Conservation (phyloP, 1,140 invertebrate genomes). For the Antheraea pernyi region DNA sequence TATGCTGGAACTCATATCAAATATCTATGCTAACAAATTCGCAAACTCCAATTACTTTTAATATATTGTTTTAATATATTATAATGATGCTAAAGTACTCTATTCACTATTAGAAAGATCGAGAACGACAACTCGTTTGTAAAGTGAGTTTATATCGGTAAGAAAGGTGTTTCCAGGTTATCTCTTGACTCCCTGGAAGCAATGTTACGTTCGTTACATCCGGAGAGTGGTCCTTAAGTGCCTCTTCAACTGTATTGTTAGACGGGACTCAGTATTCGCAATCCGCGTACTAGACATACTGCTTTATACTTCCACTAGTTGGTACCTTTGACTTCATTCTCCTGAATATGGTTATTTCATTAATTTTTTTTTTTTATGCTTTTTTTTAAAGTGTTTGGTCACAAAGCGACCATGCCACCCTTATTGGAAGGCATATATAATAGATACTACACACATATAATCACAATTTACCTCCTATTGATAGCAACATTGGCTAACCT, state of each 20-base stretch:
- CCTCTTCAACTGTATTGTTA: not conserved
- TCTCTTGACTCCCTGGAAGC: not conserved
- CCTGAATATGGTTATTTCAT: too few species aligned
- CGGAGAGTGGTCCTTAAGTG: not conserved
- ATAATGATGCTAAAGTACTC: not conserved
- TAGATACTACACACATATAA: too few species aligned
- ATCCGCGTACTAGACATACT: not conserved
- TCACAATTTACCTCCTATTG: too few species aligned
- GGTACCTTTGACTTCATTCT: too few species aligned
- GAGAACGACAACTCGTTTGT: not conserved
- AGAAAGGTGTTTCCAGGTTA: not conserved
- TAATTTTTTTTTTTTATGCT: too few species aligned
- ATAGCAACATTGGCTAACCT: too few species aligned
- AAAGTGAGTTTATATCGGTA: not conserved
- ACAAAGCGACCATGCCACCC: too few species aligned
- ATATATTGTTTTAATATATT: not conserved
- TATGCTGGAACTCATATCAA: not conserved
- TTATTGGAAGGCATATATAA: too few species aligned
- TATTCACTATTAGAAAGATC: not conserved
- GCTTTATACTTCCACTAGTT: too few species aligned
- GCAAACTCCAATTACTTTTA: not conserved
- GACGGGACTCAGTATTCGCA: not conserved
- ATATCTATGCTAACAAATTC: not conserved
- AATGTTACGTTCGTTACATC: conserved; percentile 9
- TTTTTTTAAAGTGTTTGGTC: too few species aligned